Evolutionary conservation across 2,113 vertebrate species (phyloP), one percentile per base, ranked within the genome.

Genomic region (Dolichotis patagonum): DNA sequence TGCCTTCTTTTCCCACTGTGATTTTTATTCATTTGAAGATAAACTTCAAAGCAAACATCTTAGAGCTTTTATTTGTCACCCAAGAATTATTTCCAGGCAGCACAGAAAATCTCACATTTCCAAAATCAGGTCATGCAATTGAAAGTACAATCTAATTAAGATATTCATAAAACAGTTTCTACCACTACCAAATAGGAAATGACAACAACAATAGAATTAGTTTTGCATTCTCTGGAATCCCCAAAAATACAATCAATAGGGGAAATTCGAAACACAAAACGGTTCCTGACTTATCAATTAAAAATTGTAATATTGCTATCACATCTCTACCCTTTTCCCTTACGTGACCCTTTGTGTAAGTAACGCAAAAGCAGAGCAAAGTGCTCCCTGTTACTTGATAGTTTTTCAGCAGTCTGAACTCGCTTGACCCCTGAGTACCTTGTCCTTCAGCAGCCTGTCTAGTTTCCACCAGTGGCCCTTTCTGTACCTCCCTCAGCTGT

Each of bases 1-100:
- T 96, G 62, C 75, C 60, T 88, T 90, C n/a, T 88, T 56, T 96
- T 88, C 90, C 92, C 75, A 94, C 95, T 96, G 63, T 95, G 90
- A 95, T 96, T 97, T 95, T 96, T 78, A 95, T 95, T 94, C 96
- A 85, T 94, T 88, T 97, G 94, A 97, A 97, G 96, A 92, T 78
- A 92, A 97, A 95, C 92, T 89, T 96, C 96, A 97, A 97, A 96
- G 96, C 60, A 89, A 89, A 92, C 67, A 94, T 88, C 88, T 96
- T 83, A 95, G 71, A 97, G 65, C n/a, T 81, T 97, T 88, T 95
- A 71, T 92, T 97, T 96, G 96, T 63, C 88, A 87, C 92, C 35
- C 32, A 35, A 90, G 85, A 92, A 85, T 94, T 96, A 96, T 92
- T 96, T 96, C 87, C 54, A 96, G 97, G 71, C 78, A 94, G 94